Base-by-base conservation (phyloP, 2,797 vertebrate species). In the Chiroxiphia lanceolata region DNA sequence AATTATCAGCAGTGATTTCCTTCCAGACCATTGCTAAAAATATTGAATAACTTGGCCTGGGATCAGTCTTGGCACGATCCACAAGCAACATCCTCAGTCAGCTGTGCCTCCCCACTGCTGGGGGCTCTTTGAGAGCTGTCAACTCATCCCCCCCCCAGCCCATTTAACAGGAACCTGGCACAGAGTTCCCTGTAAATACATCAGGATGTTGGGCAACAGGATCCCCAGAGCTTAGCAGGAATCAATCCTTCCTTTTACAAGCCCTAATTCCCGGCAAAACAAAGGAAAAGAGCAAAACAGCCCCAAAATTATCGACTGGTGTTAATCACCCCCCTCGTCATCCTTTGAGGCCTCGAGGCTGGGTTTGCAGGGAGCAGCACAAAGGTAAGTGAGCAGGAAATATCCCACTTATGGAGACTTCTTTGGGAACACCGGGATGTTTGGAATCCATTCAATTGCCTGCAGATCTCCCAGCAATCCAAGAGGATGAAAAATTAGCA, bases 21-120 rank as follows among this genome's bases (percentile, higher is more conserved):
- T 82, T 91, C 87, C 87, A 78, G 87, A 88, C 90, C 87, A 45
- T 48, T 80, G 90, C 76, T 81, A 83, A 54, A 90, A 90, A 71
- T 61, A 44, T 68, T 60, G 89, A 92, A 71, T 86, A n/a, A 89
- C 56, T 88, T 88, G 56, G 72, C 64, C 72, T 87, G 80, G 86
- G 72, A 82, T 67, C 57, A 48, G 26, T 31, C 45, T 89, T 94
- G 95, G 91, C 93, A 93, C 74, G 11, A 76, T 27, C 40, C 36
- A 33, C 53, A n/a, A 53, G 82, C 23, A 69, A 17, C 26, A 27
- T 29, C 65, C 71, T 44, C 11, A 19, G 54, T 88, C 83, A 93
- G 76, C 81, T 11, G 23, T 6, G 36, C 83, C 36, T 91, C 68
- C 86, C 86, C 0, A 6, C 75, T 85, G 86, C 57, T 91, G 45